Base-by-base conservation (phyloP, 1,140 invertebrate genomes). In the Saccostrea cuccullata region DNA sequence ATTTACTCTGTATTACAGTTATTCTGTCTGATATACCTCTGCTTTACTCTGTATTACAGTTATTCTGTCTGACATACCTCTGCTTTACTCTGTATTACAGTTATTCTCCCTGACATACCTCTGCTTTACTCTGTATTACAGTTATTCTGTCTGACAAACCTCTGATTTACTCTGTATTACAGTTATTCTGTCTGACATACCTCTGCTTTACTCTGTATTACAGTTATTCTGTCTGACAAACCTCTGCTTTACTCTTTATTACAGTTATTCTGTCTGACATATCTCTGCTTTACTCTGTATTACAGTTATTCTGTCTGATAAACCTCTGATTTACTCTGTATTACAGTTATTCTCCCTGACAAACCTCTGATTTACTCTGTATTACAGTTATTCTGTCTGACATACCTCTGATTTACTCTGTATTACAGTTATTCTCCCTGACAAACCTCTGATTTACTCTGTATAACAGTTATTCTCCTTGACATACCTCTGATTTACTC, bases 161-260 rank as follows among this genome's bases (percentile, higher is more conserved):
- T 95, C 95, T 30, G 94, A 92, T 73, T 91, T 91, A n/a, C 93
- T 91, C 26, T 94, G 91, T 26, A 95, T 92, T 23, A 95, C 92
- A 40, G 91, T 90, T 23, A 95, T 93, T 84, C 91, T 91, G 55
- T 94, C 90, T n/a, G n/a, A n/a, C n/a, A 36, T 87, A 91, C 89
- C 90, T 95, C 95, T 30, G 94, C 92, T 73, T 91, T 91, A n/a
- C 93, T 91, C 26, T 94, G 91, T 26, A 95, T 92, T 23, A 95
- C 92, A 40, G 91, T 90, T 23, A 95, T 93, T 84, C 91, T 91
- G 55, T 94, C 90, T n/a, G n/a, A n/a, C n/a, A 36, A 86, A 91
- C 89, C 90, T 95, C 95, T 30, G 94, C 92, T 73, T 91, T 91
- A n/a, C 93, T 91, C 26, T 94, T 91, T 26, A 95, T 92, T 23